phyloP scores from a whole-genome alignment of 2,113 vertebrate genomes.

The Actinemys pallida region DNA sequence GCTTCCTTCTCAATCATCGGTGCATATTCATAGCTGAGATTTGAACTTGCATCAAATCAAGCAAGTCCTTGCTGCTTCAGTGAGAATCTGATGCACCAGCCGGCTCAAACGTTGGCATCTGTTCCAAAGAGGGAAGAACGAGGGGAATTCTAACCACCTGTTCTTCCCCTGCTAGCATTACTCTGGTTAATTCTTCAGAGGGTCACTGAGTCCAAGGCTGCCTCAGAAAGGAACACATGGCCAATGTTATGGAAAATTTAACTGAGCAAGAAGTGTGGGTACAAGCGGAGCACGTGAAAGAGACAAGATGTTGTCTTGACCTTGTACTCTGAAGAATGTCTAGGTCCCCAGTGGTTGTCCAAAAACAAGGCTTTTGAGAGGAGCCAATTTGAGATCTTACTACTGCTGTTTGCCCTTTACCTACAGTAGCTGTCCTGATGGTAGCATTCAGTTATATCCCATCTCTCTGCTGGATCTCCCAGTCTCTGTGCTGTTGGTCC shows the following conservation, averaged over 20 bases:
- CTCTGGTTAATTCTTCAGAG: not conserved
- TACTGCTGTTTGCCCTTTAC: rapidly evolving
- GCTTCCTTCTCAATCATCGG: not conserved
- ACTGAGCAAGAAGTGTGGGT: not conserved
- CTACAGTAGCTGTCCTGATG: not conserved
- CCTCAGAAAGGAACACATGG: rapidly evolving
- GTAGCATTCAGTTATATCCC: not conserved
- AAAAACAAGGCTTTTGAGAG: rapidly evolving
- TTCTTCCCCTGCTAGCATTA: not conserved
- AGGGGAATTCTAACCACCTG: not conserved
- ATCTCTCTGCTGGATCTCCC: rapidly evolving
- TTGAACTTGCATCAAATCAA: rapidly evolving
- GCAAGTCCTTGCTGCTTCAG: not conserved
- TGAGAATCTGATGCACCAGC: not conserved
- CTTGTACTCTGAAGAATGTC: not conserved
- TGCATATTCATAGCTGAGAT: not conserved
- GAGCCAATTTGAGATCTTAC: rapidly evolving
- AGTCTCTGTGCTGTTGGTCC: not conserved
- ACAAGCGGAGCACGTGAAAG: not conserved
- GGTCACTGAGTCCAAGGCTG: rapidly evolving
- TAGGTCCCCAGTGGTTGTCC: rapidly evolving
- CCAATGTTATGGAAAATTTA: not conserved
- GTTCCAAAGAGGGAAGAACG: not conserved
- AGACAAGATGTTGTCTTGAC: not conserved
- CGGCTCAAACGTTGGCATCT: not conserved